A percentile compares a stretch with the other conserved stretches of the same genome.
Evolutionary conservation across 2,888 invertebrate species (phyloP).

Genomic region (Pimpla rufipes): DNA sequence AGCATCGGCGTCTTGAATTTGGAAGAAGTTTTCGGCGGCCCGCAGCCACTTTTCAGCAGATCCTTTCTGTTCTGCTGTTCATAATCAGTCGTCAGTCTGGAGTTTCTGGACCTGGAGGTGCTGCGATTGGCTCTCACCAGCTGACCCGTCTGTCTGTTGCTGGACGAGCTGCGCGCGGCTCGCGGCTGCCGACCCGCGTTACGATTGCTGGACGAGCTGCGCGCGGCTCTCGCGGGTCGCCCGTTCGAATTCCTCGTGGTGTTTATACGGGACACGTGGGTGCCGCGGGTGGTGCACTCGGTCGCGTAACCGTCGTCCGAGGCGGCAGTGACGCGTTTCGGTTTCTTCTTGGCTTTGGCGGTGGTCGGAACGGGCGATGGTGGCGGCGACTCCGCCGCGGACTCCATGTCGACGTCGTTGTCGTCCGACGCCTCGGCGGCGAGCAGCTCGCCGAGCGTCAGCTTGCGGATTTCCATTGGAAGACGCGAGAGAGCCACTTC

Average conservation of each 20-base stretch:
- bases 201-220: conserved; percentile 58
- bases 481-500: conserved; percentile 71
- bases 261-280: conserved; percentile 61
- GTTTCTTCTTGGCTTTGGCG: conserved; percentile 61
- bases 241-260: conserved; percentile 33
- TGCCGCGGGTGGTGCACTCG: conserved; percentile 70
- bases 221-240: conserved; percentile 30
- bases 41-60: conserved; percentile 43
- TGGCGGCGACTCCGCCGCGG: conserved; percentile 3
- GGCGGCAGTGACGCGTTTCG: conserved; percentile 74
- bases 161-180: conserved; percentile 55
- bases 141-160: conserved; percentile 19
- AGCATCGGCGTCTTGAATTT: conserved; percentile 77
- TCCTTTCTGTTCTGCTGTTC: conserved; percentile 40
- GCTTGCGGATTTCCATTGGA: conserved; percentile 74
- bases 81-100: conserved; percentile 61
- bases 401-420: conserved; percentile 52
- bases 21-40: conserved; percentile 52
- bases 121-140: conserved; percentile 67
- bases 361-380: conserved; percentile 33
- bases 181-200: conserved; percentile 3
- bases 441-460: conserved; percentile 75
- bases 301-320: conserved; percentile 83
- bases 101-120: conserved; percentile 69
- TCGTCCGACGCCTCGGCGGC: conserved; percentile 34